Evolutionary conservation across 2,113 vertebrate genomes (phyloP), one percentile per base, ranked within the genome.

Genomic region (Arothron firmamentum): DNA sequence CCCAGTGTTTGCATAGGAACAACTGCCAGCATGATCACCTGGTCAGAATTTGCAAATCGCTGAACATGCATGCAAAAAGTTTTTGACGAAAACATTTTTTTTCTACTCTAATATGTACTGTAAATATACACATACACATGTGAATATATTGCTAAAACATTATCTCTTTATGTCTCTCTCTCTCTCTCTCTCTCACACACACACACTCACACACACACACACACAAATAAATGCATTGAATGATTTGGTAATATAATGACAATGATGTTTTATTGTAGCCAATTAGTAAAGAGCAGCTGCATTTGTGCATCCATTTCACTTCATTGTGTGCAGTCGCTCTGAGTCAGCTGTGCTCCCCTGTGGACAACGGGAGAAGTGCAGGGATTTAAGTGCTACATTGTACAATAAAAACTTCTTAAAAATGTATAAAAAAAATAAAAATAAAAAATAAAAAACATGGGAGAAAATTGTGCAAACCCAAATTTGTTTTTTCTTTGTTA

Each of bases 11-110:
- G 47, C 17, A 11, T 19, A 55, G 41, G 42, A 58, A 0, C 6
- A 59, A 14, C 20, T 55, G 21, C 52, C n/a, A 2, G 7, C 13
- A 23, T 1, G 17, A 17, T 65, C 72, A 83, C 9, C 42, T 76
- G 78, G 75, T 49, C 47, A 51, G 28, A 63, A 80, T 83, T 79
- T 89, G 79, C 80, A 84, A 77, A 59, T 60, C 52, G 58, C 56
- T 82, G 70, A 81, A 74, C 77, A n/a, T 13, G 59, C 54, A 59
- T 6, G 23, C 8, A n/a, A 5, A 57, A 1, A 21, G 31, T 15
- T 31, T 61, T 7, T 46, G 14, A 49, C 7, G 3, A 56, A 46
- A 52, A 31, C 20, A 1, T 20, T 13, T 31, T 2, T 12, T 13
- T 28, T 21, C 31, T 0, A 60, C 43, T 63, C 54, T 18, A 28